Percentiles rank a stretch among this genome's conserved stretches.
Conservation (phyloP, 2,797 vertebrate species). For the Eulemur rubriventer region DNA sequence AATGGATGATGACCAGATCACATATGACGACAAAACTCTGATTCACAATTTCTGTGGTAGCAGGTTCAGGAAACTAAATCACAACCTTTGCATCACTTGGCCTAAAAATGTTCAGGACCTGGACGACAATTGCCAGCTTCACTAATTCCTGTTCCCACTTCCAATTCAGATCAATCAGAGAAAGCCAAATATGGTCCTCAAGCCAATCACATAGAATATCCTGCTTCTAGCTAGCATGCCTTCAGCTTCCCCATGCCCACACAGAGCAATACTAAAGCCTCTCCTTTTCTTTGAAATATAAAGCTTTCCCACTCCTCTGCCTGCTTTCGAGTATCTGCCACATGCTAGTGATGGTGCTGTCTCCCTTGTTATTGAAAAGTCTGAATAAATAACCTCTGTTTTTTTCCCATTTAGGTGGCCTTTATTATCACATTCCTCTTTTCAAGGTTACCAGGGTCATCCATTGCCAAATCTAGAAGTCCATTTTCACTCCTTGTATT, state of each 20-base stretch:
- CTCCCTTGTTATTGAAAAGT: not conserved
- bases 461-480: not conserved
- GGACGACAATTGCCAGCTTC: not conserved
- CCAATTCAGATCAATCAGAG: too few species aligned
- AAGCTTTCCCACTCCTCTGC: too few species aligned
- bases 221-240: too few species aligned
- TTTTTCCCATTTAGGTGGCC: too few species aligned
- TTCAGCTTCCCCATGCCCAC: too few species aligned
- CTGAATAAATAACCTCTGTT: not conserved
- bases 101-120: not conserved
- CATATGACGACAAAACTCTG: not conserved
- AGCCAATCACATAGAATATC: too few species aligned
- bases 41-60: not conserved
- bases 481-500: not conserved
- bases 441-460: not conserved
- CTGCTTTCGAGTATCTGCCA: too few species aligned
- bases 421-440: not conserved
- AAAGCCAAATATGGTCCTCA: too few species aligned
- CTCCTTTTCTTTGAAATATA: too few species aligned
- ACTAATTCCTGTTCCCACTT: too few species aligned
- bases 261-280: too few species aligned
- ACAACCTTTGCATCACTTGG: not conserved
- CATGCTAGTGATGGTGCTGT: not conserved
- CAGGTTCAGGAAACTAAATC: not conserved
- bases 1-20: not conserved